Base-by-base conservation (phyloP, 2,113 vertebrate genomes). In the Rhinolophus sinicus region DNA sequence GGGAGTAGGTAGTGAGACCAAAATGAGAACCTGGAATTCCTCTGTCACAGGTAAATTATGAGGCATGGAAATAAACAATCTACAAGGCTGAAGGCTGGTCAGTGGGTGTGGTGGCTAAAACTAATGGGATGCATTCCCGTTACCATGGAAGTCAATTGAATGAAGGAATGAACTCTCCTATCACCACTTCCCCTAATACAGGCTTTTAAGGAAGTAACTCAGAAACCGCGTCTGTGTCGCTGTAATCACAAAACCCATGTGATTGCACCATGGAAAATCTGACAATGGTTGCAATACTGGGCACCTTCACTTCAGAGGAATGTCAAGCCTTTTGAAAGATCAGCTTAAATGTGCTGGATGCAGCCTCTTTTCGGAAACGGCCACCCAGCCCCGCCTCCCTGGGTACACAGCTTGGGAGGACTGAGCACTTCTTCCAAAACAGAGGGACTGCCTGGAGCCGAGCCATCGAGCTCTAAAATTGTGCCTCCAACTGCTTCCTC, bases 401-500 rank as follows among this genome's bases (percentile, higher is more conserved):
- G 0, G 50, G 56, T 2, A 38, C 30, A 26, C 14, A 8, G 50
- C 13, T 44, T 5, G 15, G 44, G 47, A 93, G 12, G 54, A 33
- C 15, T 22, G n/a, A 33, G 0, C 19, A 24, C 12, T 65, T 35
- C 40, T 18, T 28, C 18, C 33, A 47, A n/a, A 58, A 12, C 40
- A 4, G 13, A 62, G 9, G 2, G 13, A 18, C 24, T 18, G 28
- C 47, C 38, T 73, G 1, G 0, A 47, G 58, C 12, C 3, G 0
- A 6, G 28, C 28, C 14, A 22, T 16, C 5, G 8, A 82, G 28
- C 30, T 85, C 60, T 62, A 77, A 19, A 75, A 35, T 44, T 75
- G 58, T 24, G 19, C 30, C 38, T 94, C 38, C 47, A 52, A 13
- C 21, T 50, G 33, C 69, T 62, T 84, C 12, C 4, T n/a, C 18